A percentile compares a stretch with the other conserved stretches of the same genome.
Evolutionary conservation across 2,888 invertebrate genomes (phyloP).

Genomic region (Trachelus iudaicus): DNA sequence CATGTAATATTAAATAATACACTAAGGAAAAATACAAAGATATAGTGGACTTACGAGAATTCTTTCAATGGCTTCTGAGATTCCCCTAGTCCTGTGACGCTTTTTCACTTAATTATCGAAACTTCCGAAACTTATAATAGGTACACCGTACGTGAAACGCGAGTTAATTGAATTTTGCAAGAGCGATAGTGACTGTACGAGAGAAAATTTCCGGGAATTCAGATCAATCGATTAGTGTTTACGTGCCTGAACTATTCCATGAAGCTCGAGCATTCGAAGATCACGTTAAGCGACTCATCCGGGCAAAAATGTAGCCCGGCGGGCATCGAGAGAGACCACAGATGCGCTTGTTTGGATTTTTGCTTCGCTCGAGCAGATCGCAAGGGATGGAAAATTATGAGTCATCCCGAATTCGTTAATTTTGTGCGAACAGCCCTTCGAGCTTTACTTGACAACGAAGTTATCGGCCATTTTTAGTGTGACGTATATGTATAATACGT

Average conservation of each 20-base stretch:
- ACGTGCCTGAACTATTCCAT: constrained; percentile 14
- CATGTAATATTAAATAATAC: neutral
- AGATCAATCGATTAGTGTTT: constrained; percentile 17
- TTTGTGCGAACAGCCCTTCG: constrained; percentile 19
- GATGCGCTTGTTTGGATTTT: constrained; percentile 47
- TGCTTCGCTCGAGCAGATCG: constrained; percentile 38
- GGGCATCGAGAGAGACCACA: constrained; percentile 27
- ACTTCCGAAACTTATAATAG: neutral
- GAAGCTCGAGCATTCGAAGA: constrained; percentile 26
- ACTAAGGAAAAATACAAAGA: neutral
- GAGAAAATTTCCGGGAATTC: constrained; percentile 7
- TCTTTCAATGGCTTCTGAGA: neutral
- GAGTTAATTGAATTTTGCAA: neutral
- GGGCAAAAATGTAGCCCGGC: constrained; percentile 17
- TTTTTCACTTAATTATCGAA: neutral
- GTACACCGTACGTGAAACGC: neutral
- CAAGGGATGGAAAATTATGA: constrained; percentile 40
- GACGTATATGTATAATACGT: neutral
- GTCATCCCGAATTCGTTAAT: constrained; percentile 41
- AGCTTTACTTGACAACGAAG: neutral
- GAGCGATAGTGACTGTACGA: neutral
- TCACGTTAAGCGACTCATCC: constrained; percentile 28
- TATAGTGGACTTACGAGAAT: neutral
- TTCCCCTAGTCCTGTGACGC: neutral
- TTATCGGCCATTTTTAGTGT: neutral